Conservation (phyloP, 2,113 vertebrate genomes). For the Epinephelus moara region DNA sequence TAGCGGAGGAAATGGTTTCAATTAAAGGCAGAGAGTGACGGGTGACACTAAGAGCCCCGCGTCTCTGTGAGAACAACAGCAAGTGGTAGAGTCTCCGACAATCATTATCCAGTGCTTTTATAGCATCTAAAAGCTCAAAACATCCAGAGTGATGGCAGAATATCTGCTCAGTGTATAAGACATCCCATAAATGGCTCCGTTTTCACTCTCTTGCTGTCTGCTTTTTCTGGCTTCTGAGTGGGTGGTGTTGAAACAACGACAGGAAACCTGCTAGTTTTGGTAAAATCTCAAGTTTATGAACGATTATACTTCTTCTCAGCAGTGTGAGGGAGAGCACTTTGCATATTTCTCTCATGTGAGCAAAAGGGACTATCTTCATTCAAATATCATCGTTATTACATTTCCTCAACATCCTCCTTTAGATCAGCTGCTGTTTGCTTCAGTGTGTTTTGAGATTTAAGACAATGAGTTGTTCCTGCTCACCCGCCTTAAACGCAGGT, state of each 20-base stretch:
- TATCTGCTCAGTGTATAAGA: constrained; percentile 64
- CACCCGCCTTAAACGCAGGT: constrained; percentile 53
- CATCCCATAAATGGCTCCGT: constrained; percentile 77
- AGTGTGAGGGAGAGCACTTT: constrained; percentile 46
- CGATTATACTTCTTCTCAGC: constrained; percentile 73
- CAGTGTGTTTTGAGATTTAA: constrained; percentile 37
- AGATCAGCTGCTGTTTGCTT: constrained; percentile 35
- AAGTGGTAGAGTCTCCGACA: constrained; percentile 63
- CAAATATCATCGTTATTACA: constrained; percentile 31
- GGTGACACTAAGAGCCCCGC: constrained; percentile 65
- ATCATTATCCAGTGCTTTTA: constrained; percentile 78
- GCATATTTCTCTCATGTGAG: constrained; percentile 65
- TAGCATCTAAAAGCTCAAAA: constrained; percentile 73
- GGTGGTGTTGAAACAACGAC: constrained; percentile 76
- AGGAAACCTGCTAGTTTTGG: constrained; percentile 80
- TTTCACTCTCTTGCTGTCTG: constrained; percentile 73
- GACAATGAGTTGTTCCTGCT: constrained; percentile 23
- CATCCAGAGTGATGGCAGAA: constrained; percentile 66
- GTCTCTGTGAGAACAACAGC: constrained; percentile 66
- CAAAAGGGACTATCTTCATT: constrained; percentile 58
- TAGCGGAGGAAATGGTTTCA: constrained; percentile 77
- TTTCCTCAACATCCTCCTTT: constrained; percentile 32
- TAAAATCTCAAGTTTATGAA: constrained; percentile 79
- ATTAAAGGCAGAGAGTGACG: constrained; percentile 78
- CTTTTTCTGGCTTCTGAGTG: constrained; percentile 74